Evolutionary conservation across 2,888 invertebrate species (phyloP), one percentile per base, ranked within the genome.

Genomic region (Eumerus sabulonum): DNA sequence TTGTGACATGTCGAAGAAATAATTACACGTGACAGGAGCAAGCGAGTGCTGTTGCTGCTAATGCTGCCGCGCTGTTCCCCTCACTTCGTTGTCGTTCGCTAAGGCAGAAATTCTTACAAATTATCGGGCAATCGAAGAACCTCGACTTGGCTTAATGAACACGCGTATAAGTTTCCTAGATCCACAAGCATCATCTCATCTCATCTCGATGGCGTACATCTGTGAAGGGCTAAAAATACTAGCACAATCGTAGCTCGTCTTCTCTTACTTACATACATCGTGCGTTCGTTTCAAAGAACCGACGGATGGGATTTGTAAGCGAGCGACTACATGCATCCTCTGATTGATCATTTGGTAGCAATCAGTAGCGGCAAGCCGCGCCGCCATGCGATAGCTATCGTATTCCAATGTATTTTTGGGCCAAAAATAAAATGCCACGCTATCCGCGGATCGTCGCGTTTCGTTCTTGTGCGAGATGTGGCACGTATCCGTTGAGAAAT

Each of bases 271-370:
- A 27, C 7, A 2, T 27, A 27, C 27, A 4, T 27, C 27, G 27
- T 60, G 68, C 64, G 70, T 79, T 74, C 74, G 64, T 79, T 74
- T 79, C 74, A 74, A 51, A 68, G 74, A 79, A 79, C 48, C 74
- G 79, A 79, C 79, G 74, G 79, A 68, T 74, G 70, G 79, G 79
- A 79, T 79, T 79, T 79, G 79, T 79, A 79, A 79, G 74, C 63
- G 73, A 77, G 7, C 27, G 64, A 74, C 74, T 67, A 36, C 51
- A 44, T 42, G 54, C 73, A 36, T 74, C 36, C 35, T 68, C 73
- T 77, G 77, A 77, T 77, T 77, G 77, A 77, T 77, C 77, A 77
- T 77, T 77, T 68, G 67, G 63, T 77, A 62, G 73, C 73, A 72
- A 66, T 60, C 64, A 42, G 66, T 77, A 40, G 62, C 56, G 54